Evolutionary conservation across 1,140 invertebrate genomes (phyloP).

Genomic region (Macrostomum lignano): DNA sequence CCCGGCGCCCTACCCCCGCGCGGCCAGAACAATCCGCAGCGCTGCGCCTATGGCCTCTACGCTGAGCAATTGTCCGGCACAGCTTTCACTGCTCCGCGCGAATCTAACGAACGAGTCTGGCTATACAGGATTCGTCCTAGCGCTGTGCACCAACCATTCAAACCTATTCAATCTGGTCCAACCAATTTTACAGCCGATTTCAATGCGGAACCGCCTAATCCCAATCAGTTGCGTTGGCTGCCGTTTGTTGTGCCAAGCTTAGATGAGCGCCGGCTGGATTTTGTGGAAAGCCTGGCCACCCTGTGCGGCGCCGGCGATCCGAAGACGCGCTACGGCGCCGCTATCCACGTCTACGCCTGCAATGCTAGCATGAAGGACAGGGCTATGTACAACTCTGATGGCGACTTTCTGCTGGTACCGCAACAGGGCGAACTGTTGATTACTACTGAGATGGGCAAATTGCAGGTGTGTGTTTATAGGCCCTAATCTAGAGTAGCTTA

Average conservation of each 20-base stretch:
- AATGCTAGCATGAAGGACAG: constrained; percentile 56
- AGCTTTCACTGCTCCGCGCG: constrained; percentile 68
- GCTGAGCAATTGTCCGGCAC: constrained; percentile 81
- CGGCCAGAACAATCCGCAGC: constrained; percentile 69
- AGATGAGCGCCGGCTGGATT: constrained; percentile 6
- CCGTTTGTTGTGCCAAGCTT: constrained; percentile 8
- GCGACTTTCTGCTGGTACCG: constrained; percentile 58
- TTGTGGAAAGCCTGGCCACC: constrained; percentile 43
- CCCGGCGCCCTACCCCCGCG: constrained; percentile 55
- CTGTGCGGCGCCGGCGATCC: constrained; percentile 74
- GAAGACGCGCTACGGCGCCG: constrained; percentile 44
- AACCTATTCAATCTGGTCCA: constrained; percentile 10
- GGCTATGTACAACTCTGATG: constrained; percentile 58
- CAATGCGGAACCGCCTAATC: constrained; percentile 45
- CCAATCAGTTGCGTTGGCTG: constrained; percentile 45
- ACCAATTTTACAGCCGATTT: constrained; percentile 41
- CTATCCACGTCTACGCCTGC: constrained; percentile 61
- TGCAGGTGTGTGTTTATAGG: no score
- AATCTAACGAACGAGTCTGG: constrained; percentile 57
- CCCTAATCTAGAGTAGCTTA: no score
- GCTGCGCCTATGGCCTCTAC: constrained; percentile 70
- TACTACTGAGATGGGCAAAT: no score
- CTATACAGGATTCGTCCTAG: constrained; percentile 73
- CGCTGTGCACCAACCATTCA: constrained; percentile 48
- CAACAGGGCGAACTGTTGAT: constrained; percentile 1